Percentiles rank a stretch among this genome's conserved stretches.
These are phyloP conservation scores for Tenrec ecaudatus DNA, from an alignment of 2,113 vertebrate genomes.

Conservation along the genomic window DNA sequence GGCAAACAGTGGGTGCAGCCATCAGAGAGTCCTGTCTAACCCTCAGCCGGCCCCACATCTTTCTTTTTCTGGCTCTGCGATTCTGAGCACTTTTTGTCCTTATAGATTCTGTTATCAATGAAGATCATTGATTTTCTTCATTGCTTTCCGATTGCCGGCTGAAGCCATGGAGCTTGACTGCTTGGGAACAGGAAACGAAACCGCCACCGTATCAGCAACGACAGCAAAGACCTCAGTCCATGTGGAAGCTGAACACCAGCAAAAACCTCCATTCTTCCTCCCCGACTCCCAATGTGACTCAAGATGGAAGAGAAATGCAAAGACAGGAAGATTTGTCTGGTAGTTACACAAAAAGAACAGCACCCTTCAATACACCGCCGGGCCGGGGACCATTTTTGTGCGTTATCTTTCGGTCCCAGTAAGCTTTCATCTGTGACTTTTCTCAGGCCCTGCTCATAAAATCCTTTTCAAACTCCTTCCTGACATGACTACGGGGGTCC, in stretches of 20 bases:
- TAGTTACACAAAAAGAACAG: background rate
- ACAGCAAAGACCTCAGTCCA: background rate
- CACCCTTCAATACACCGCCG: background rate
- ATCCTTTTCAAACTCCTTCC: background rate
- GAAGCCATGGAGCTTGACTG: background rate
- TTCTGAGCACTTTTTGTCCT: background rate
- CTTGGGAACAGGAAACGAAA: background rate
- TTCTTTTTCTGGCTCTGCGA: background rate
- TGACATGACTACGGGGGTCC: background rate
- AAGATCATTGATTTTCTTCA: background rate
- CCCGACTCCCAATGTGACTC: background rate
- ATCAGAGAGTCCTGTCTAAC: background rate
- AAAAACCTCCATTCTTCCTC: background rate
- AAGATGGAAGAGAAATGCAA: background rate
- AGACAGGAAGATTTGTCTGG: background rate
- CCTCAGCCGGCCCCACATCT: background rate
- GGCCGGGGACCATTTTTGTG: background rate
- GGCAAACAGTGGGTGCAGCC: background rate
- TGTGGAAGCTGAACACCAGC: background rate
- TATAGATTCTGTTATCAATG: background rate
- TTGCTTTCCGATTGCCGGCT: background rate
- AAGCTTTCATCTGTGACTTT: background rate
- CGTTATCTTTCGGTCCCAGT: background rate
- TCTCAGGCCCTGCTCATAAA: slow-evolving; percentile 14
- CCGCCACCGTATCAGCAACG: background rate